phyloP scores from a whole-genome alignment of 2,888 invertebrate genomes.

The Parnassius smintheus region DNA sequence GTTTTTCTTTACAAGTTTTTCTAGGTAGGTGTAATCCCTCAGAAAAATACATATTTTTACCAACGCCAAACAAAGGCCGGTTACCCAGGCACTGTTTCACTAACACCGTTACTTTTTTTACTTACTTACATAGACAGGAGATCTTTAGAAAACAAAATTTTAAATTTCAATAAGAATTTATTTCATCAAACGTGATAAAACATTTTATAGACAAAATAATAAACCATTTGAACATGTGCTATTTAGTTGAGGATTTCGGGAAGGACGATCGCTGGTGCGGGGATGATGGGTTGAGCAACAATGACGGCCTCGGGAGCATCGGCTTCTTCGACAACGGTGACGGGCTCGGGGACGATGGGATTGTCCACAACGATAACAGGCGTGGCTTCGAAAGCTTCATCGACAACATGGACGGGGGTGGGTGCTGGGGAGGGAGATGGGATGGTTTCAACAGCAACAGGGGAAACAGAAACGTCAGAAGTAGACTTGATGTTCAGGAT shows the following conservation, averaged over 20 bases:
- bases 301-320: constrained; percentile 20
- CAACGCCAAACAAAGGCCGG: too few relatives aligned
- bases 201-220: constrained; percentile 2
- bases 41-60: too few relatives aligned
- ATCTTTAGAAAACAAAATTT: neutral
- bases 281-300: constrained; percentile 14
- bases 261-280: constrained; percentile 17
- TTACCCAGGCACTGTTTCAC: too few relatives aligned
- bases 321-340: constrained; percentile 11
- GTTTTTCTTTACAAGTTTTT: too few relatives aligned
- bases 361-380: constrained; percentile 23
- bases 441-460: constrained; percentile 7
- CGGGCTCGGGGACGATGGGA: constrained; percentile 10
- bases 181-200: neutral
- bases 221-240: neutral
- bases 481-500: constrained; percentile 34
- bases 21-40: too few relatives aligned
- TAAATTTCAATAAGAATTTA: neutral
- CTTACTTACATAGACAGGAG: neutral
- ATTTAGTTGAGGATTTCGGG: constrained; percentile 11
- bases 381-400: constrained; percentile 12
- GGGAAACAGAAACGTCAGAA: neutral
- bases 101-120: too few relatives aligned
- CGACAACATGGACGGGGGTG: constrained; percentile 23
- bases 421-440: neutral